Evolutionary conservation across 2,888 invertebrate species (phyloP), one percentile per base, ranked within the genome.

Genomic region (Drosophila phalerata): DNA sequence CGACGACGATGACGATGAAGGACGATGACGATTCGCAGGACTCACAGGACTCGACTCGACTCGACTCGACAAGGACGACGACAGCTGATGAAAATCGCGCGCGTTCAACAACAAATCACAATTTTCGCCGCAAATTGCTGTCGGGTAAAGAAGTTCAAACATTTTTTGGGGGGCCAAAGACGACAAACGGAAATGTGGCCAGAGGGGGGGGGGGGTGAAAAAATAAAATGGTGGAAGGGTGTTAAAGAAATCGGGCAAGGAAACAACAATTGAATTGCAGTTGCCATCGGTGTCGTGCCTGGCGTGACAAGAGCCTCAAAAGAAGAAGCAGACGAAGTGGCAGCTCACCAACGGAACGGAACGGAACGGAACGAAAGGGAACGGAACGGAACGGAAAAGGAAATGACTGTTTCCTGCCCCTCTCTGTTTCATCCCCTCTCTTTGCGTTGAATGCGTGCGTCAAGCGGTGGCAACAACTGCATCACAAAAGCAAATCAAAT

Each of bases 101-200:
- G 66, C 81, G 75, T 47, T 77, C 64, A 64, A 78, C 86, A 86
- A 88, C 88, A 86, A 86, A 89, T 86, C 89, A 86, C 85, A 86
- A 85, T 85, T 89, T 86, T 87, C 80, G 78, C 85, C 88, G 85
- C 85, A 86, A 86, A 89, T 89, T 89, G 85, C 88, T 88, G 80
- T 78, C 78, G 87, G 84, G 66, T 28, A 73, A 80, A 84, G 87
- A 89, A 85, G 85, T 86, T 88, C 80, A 85, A 85, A 76, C 76
- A 71, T 73, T 80, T 80, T 85, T n/a, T n/a, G n/a, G n/a, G 69
- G 60, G 72, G 69, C 69, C 73, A 73, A 58, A 56, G 69, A 64
- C 77, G 53, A 53, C 58, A 47, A 51, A 63, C 52, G 65, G 63
- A 68, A 67, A 63, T 37, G 71, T 43, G 45, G 55, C 51, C 37